Evolutionary conservation across 2,888 invertebrate genomes (phyloP).

Genomic region (Xestobium rufovillosum): DNA sequence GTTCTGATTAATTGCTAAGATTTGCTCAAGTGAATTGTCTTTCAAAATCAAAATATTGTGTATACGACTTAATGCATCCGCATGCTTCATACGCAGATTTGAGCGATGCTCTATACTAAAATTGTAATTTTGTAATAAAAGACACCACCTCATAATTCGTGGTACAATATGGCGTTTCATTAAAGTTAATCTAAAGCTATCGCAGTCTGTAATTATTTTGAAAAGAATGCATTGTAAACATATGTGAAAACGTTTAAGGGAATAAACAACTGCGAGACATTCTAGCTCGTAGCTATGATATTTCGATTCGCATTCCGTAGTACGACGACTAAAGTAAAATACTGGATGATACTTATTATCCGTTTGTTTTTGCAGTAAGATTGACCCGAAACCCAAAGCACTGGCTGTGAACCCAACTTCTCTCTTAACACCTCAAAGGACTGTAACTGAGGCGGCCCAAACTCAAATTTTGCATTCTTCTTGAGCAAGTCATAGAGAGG

Average conservation of each 20-base stretch:
- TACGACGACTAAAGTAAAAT: constrained; percentile 31
- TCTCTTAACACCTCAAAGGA: constrained; percentile 24
- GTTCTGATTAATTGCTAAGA: constrained; percentile 14
- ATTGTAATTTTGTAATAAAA: too few relatives aligned
- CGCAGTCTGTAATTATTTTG: constrained; percentile 27
- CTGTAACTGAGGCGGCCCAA: constrained; percentile 9
- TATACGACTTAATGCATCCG: constrained; percentile 25
- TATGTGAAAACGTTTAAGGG: too few relatives aligned
- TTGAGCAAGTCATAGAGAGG: too few relatives aligned
- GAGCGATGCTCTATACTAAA: constrained; percentile 25
- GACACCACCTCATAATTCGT: constrained; percentile 27
- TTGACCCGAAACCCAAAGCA: constrained; percentile 27
- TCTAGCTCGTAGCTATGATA: too few relatives aligned
- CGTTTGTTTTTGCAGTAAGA: constrained; percentile 28
- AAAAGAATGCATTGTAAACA: constrained; percentile 28
- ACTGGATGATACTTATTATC: constrained; percentile 27
- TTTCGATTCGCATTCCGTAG: constrained; percentile 26
- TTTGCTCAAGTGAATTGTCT: constrained; percentile 16
- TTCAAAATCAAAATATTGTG: constrained; percentile 17
- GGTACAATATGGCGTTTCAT: constrained; percentile 29
- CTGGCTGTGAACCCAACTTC: constrained; percentile 33
- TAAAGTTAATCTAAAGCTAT: too few relatives aligned
- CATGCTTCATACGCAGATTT: constrained; percentile 25
- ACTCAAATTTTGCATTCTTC: constrained; percentile 6
- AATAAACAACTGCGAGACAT: constrained; percentile 26